Evolutionary conservation across 1,140 invertebrate species (phyloP).

Genomic region (Papilio aristodemus): DNA sequence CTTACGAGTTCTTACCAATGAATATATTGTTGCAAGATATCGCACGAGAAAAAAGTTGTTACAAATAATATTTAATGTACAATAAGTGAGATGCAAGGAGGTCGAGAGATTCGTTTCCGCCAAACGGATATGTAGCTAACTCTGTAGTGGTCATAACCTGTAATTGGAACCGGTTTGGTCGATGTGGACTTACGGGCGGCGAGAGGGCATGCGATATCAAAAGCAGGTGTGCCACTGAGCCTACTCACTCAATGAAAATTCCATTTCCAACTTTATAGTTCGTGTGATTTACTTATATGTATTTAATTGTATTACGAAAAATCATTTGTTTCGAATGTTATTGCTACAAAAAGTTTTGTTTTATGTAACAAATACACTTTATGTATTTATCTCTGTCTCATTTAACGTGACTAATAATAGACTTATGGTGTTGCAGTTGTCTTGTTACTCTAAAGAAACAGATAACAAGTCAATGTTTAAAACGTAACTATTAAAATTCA

Average conservation of each 20-base stretch:
- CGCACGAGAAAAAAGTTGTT: not conserved
- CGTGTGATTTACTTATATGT: constrained; percentile 51
- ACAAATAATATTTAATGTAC: constrained; percentile 32
- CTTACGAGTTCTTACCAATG: not conserved
- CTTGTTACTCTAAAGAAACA: too few relatives aligned
- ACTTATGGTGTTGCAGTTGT: too few relatives aligned
- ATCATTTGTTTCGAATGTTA: too few relatives aligned
- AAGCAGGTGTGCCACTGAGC: constrained; percentile 73
- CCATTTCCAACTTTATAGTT: constrained; percentile 59
- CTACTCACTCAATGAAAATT: constrained; percentile 74
- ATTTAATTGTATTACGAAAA: constrained; percentile 1
- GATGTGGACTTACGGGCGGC: constrained; percentile 69
- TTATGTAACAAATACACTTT: too few relatives aligned
- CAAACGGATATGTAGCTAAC: constrained; percentile 70
- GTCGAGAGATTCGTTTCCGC: constrained; percentile 69
- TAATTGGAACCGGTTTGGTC: constrained; percentile 75
- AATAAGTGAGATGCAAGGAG: constrained; percentile 44
- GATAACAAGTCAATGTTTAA: too few relatives aligned
- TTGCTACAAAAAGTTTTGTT: too few relatives aligned
- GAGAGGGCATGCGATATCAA: constrained; percentile 72
- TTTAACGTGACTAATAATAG: too few relatives aligned
- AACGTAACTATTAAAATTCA: too few relatives aligned
- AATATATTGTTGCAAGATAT: not conserved
- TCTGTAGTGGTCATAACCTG: constrained; percentile 63
- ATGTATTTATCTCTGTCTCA: too few relatives aligned